phyloP scores from a whole-genome alignment of 2,113 vertebrate genomes.

The Eidolon helvum region DNA sequence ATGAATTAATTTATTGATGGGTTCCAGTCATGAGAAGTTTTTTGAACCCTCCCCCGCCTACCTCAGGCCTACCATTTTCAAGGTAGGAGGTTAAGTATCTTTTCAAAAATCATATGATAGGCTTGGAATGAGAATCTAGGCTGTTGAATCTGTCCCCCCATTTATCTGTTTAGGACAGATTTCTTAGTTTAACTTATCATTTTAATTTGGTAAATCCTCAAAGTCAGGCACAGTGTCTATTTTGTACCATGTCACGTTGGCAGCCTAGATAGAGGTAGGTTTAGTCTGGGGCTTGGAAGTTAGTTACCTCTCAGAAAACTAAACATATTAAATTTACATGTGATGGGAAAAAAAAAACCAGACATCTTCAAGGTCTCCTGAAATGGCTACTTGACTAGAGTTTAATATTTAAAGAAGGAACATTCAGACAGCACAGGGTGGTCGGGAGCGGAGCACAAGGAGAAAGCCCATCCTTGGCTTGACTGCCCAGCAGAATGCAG shows the following conservation, averaged over 20 bases:
- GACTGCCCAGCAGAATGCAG: neutral
- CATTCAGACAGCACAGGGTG: neutral
- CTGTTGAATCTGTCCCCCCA: neutral
- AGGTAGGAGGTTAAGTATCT: neutral
- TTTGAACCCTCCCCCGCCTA: neutral
- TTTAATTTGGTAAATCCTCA: neutral
- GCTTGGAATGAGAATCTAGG: neutral
- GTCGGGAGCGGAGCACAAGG: neutral
- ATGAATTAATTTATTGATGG: neutral
- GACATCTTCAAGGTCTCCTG: neutral
- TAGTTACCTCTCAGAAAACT: slow-evolving; percentile 14
- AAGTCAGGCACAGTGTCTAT: neutral
- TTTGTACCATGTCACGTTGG: neutral
- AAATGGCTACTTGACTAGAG: neutral
- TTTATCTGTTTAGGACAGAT: neutral
- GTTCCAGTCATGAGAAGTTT: neutral
- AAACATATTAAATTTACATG: slow-evolving; percentile 32
- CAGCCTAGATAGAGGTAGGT: neutral
- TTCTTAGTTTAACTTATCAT: neutral
- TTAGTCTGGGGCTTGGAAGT: neutral
- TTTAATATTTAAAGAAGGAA: slow-evolving; percentile 1
- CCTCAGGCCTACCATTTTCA: neutral
- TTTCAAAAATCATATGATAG: neutral
- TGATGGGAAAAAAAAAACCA: neutral
- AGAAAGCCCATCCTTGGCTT: neutral